Base-by-base conservation (phyloP, 1,140 invertebrate species). In the Holotrichia oblita region DNA sequence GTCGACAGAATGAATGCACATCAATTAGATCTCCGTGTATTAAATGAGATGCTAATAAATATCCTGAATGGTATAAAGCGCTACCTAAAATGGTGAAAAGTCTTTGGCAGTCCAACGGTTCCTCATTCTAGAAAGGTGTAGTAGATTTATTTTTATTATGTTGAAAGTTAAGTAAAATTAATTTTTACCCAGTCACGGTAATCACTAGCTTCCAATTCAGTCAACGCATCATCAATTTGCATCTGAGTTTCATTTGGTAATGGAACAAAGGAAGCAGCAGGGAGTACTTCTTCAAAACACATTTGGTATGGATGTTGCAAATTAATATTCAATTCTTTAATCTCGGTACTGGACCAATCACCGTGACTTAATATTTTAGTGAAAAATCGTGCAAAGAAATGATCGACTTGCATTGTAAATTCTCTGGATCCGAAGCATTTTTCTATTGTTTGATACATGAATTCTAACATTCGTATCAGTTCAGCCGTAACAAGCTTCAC, bases 131-230 rank as follows among this genome's bases (percentile, higher is more conserved):
- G 22, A 89, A 87, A 79, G n/a, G n/a, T n/a, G 75, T 82, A 76
- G 27, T 34, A 34, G 4, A 4, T 4, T 34, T 34, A 34, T 34
- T 34, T 34, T 34, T 34, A 6, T 14, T 40, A 17, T 34, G 20
- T 22, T 55, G n/a, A 4, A 55, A 40, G 8, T 27, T 42, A 80
- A 75, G 80, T 72, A 64, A 80, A 78, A 76, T 12, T n/a, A n/a
- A 76, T 14, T 77, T 81, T 34, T 88, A 93, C 92, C 93, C 93
- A 94, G 87, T 94, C 93, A 82, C 93, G 88, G 86, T 95, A 94
- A 87, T 95, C 94, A 88, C 94, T 94, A 17, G 94, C 92, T 87
- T 94, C 93, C 85, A 95, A 90, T 87, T 95, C 93, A 83, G 92
- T 93, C 6, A 95, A 87, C 4, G 93, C 93, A 86, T 94, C 93